A percentile compares a stretch with the other conserved stretches of the same genome.
These are phyloP conservation scores for Gibbula magus DNA, from an alignment of 2,888 invertebrate genomes.

Conservation along the genomic window DNA sequence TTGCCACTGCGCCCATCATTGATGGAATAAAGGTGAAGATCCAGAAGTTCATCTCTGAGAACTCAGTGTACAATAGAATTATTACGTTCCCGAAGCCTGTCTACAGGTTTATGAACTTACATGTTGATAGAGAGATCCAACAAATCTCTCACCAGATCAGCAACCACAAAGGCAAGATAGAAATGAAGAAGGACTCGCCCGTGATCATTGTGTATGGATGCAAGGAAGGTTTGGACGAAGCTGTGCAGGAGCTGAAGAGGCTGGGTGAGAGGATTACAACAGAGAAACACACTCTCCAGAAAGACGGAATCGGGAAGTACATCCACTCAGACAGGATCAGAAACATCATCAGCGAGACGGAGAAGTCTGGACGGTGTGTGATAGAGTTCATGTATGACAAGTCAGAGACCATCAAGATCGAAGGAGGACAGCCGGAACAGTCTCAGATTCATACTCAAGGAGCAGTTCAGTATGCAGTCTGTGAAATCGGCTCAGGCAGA, in stretches of 20 bases:
- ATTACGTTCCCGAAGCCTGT: conserved; percentile 26
- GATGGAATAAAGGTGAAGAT: conserved; percentile 28
- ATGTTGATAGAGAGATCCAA: conserved; percentile 34
- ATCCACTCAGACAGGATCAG: conserved; percentile 29
- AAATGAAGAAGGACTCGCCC: conserved; percentile 27
- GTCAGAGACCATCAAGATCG: not conserved
- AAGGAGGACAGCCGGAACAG: not conserved
- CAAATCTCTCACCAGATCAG: conserved; percentile 21
- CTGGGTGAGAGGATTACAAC: conserved; percentile 17
- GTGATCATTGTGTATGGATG: conserved; percentile 32
- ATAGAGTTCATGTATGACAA: not conserved
- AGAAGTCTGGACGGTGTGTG: conserved; percentile 16
- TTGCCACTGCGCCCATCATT: conserved; percentile 20
- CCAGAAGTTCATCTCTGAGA: conserved; percentile 34
- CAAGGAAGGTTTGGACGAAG: conserved; percentile 22
- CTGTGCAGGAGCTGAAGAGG: not conserved
- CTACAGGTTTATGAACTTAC: conserved; percentile 35
- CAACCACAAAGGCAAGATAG: conserved; percentile 10
- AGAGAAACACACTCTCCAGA: conserved; percentile 26
- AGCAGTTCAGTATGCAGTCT: not conserved
- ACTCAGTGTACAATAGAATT: conserved; percentile 34
- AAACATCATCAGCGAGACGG: conserved; percentile 20
- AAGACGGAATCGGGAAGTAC: conserved; percentile 33
- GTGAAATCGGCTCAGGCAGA: not conserved
- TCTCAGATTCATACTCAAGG: not conserved